Conservation (phyloP, 2,113 vertebrate species). For the Nyctibius bracteatus region DNA sequence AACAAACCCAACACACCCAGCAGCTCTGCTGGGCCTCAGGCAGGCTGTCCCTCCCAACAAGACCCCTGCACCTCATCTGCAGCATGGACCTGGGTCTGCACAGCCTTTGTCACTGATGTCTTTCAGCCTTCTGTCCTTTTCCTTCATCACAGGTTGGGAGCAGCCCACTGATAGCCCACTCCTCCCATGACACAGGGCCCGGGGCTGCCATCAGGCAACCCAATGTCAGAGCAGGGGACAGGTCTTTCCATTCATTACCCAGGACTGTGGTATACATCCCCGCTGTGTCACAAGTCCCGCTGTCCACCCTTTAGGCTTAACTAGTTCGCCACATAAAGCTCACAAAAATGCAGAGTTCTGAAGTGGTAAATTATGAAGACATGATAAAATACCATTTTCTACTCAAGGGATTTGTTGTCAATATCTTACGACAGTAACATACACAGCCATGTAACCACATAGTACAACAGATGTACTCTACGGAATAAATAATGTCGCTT, state of each 20-base stretch:
- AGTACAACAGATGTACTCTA: background rate
- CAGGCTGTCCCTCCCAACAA: background rate
- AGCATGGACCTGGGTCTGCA: background rate
- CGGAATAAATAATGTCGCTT: background rate
- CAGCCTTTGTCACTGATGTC: background rate
- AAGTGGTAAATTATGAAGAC: background rate
- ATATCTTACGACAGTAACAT: background rate
- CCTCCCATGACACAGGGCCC: background rate
- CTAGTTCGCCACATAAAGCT: background rate
- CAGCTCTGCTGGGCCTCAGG: background rate
- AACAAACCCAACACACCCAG: background rate
- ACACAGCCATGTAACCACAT: background rate
- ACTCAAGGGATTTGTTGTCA: background rate
- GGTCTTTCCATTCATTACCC: background rate
- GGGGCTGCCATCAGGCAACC: background rate
- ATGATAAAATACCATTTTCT: background rate
- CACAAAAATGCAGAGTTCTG: background rate
- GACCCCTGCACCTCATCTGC: accelerated
- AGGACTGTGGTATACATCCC: background rate
- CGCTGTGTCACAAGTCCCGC: background rate
- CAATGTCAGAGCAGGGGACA: accelerated
- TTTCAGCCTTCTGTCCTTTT: background rate
- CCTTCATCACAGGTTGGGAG: background rate
- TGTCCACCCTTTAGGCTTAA: background rate
- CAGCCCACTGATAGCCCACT: background rate